Percentiles rank a stretch among this genome's conserved stretches.
Conservation (phyloP, 2,113 vertebrate species). For the Neodontobutis hainanensis region DNA sequence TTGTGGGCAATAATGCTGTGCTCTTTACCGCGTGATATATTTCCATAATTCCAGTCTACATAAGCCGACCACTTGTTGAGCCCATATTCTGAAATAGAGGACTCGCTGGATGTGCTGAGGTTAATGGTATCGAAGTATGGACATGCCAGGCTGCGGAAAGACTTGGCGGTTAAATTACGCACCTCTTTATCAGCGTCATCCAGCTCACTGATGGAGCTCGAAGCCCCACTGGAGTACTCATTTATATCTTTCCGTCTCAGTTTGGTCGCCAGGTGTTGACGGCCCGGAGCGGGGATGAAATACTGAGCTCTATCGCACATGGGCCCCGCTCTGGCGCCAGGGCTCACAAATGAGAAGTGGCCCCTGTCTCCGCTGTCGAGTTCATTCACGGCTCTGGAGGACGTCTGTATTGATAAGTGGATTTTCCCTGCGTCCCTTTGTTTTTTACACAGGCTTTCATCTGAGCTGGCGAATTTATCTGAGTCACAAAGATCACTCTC, state of each 20-base stretch:
- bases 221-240: constrained; percentile 93
- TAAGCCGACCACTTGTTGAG: constrained; percentile 92
- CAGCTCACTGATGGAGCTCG: constrained; percentile 94
- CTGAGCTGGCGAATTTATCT: constrained; percentile 81
- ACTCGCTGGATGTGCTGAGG: constrained; percentile 89
- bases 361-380: constrained; percentile 84
- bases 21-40: constrained; percentile 62
- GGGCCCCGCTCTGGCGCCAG: constrained; percentile 68
- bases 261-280: constrained; percentile 88
- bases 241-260: constrained; percentile 83
- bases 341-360: constrained; percentile 79
- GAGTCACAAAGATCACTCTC: constrained; percentile 78
- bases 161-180: constrained; percentile 91
- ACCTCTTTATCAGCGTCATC: constrained; percentile 98
- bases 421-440: constrained; percentile 77
- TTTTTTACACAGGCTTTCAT: constrained; percentile 76
- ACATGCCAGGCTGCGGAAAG: constrained; percentile 95
- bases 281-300: constrained; percentile 86
- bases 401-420: constrained; percentile 88
- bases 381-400: constrained; percentile 86
- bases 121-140: constrained; percentile 92
- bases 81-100: constrained; percentile 86
- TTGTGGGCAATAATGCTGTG: constrained; percentile 67
- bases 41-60: constrained; percentile 88
- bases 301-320: constrained; percentile 66